phyloP scores from a whole-genome alignment of 2,113 vertebrate genomes.

The Albula glossodonta region DNA sequence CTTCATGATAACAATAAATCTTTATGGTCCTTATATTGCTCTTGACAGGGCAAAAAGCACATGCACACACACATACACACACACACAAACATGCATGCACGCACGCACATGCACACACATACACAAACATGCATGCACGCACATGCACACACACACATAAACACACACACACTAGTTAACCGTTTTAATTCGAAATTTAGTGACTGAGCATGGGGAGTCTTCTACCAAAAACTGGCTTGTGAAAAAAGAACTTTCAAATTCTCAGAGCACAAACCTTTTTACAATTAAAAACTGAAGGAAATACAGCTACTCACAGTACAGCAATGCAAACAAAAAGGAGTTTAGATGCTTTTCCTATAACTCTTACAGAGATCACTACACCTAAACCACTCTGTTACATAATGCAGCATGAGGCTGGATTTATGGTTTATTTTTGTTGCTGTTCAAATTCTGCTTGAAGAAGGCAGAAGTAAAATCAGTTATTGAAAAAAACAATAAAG shows the following conservation, averaged over 20 bases:
- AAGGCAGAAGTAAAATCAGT: constrained; percentile 67
- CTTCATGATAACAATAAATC: constrained; percentile 13
- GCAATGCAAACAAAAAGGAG: constrained; percentile 62
- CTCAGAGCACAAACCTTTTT: constrained; percentile 60
- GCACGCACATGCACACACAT: not conserved
- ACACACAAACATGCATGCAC: not conserved
- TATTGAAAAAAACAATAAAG: constrained; percentile 50
- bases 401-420: constrained; percentile 67
- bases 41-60: constrained; percentile 7
- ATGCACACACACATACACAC: constrained; percentile 4
- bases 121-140: too few relatives aligned
- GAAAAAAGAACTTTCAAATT: constrained; percentile 69
- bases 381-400: constrained; percentile 58
- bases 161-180: constrained; percentile 62
- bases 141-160: not conserved
- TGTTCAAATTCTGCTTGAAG: constrained; percentile 57
- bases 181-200: constrained; percentile 76
- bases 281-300: constrained; percentile 59
- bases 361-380: constrained; percentile 73
- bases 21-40: constrained; percentile 17
- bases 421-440: constrained; percentile 61
- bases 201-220: constrained; percentile 63
- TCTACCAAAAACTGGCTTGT: constrained; percentile 68
- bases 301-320: constrained; percentile 65
- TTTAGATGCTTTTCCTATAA: constrained; percentile 78